Percentiles rank a stretch among this genome's conserved stretches.
Evolutionary conservation across 2,113 vertebrate species (phyloP).

Genomic region (Talpa occidentalis): DNA sequence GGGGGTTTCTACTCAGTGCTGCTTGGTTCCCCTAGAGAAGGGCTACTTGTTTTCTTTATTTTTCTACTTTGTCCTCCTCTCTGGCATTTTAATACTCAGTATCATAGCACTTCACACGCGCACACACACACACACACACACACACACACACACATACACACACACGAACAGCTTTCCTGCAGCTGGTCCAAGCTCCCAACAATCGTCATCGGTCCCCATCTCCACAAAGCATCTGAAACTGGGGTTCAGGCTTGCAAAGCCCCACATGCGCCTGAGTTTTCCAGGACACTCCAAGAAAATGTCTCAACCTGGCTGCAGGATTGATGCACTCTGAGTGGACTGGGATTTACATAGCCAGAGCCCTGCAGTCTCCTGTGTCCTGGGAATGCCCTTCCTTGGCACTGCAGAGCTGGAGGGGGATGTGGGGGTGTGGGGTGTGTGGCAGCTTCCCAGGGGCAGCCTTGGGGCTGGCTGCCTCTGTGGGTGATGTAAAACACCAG

Average conservation of each 20-base stretch:
- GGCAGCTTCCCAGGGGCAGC: neutral
- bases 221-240: rapidly evolving
- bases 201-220: neutral
- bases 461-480: neutral
- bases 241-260: neutral
- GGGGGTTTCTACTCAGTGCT: neutral
- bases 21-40: rapidly evolving
- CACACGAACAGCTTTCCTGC: neutral
- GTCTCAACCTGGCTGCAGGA: neutral
- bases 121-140: no score
- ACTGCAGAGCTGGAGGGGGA: neutral
- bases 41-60: neutral
- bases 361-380: neutral
- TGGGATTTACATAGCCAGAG: neutral
- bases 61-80: neutral
- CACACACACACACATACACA: neutral
- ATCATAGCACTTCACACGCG: neutral
- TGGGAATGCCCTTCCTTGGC: neutral
- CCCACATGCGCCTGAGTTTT: neutral
- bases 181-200: neutral
- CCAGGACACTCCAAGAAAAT: neutral
- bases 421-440: no score
- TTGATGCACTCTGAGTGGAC: neutral
- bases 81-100: neutral
- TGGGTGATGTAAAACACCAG: rapidly evolving